phyloP scores from a whole-genome alignment of 1,140 invertebrate species.

The Drosophila leontia region DNA sequence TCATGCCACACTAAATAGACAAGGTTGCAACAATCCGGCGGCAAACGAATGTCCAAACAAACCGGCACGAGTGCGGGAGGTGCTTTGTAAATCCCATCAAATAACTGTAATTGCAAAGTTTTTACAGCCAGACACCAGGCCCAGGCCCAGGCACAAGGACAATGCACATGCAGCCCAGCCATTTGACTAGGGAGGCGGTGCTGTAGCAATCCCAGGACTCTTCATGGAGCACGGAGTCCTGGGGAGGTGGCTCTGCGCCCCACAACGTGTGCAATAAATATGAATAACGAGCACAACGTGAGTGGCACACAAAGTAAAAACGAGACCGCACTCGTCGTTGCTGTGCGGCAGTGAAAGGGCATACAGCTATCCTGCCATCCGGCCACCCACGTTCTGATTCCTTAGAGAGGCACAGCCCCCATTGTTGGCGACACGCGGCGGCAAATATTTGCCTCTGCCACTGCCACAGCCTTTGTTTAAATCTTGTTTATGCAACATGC shows the following conservation, averaged over 20 bases:
- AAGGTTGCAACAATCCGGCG: conserved; percentile 68
- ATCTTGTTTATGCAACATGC: conserved; percentile 80
- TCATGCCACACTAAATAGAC: conserved; percentile 53
- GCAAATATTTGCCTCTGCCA: conserved; percentile 71
- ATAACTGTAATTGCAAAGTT: conserved; percentile 83
- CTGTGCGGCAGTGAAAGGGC: conserved; percentile 57
- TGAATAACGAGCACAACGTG: conserved; percentile 82
- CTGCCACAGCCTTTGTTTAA: conserved; percentile 64
- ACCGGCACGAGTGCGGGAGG: conserved; percentile 39
- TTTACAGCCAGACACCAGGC: conserved; percentile 70
- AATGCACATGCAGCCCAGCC: conserved; percentile 74
- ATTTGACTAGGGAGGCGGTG: conserved; percentile 50
- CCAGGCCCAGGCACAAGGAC: conserved; percentile 49
- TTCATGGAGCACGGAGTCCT: conserved; percentile 6
- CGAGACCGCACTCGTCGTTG: conserved; percentile 41
- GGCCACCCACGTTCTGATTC: conserved; percentile 10
- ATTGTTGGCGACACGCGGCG: conserved; percentile 68
- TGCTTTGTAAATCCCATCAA: conserved; percentile 76
- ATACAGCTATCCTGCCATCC: conserved; percentile 13
- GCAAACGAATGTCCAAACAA: conserved; percentile 78
- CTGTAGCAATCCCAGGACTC: conserved; percentile 30
- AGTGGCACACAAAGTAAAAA: conserved; percentile 79
- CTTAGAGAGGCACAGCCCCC: conserved; percentile 48
- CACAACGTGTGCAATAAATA: conserved; percentile 82
- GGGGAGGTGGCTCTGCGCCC: conserved; percentile 32